These are phyloP conservation scores for Brachypalpus laphriformis DNA, from an alignment of 2,888 invertebrate species.

Conservation along the genomic window DNA sequence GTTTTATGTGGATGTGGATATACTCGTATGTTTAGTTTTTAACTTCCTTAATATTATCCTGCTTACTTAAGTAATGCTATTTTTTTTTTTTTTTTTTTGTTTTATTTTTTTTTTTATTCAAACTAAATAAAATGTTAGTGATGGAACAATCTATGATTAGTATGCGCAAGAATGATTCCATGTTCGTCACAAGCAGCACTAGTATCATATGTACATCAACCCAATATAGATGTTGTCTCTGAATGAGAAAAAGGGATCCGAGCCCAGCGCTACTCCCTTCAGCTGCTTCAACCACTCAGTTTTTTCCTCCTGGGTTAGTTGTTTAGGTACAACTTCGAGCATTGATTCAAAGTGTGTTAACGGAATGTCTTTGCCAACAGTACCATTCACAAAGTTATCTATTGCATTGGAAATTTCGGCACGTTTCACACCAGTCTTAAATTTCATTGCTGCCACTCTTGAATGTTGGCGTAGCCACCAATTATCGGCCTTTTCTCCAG, in stretches of 20 bases:
- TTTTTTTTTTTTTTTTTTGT: too few relatives aligned
- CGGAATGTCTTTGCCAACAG: constrained; percentile 94
- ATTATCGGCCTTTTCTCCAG: constrained; percentile 98
- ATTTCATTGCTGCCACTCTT: constrained; percentile 91
- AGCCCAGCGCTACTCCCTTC: constrained; percentile 92
- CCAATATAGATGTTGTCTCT: constrained; percentile 98
- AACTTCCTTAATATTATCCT: too few relatives aligned
- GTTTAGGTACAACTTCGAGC: constrained; percentile 86
- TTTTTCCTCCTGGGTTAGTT: constrained; percentile 87
- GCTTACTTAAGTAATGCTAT: too few relatives aligned
- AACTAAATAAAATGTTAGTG: constrained; percentile 85
- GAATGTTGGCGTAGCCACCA: constrained; percentile 99
- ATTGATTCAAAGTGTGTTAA: constrained; percentile 88
- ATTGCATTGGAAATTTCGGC: constrained; percentile 97
- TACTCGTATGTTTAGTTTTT: too few relatives aligned
- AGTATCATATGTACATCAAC: constrained; percentile 95
- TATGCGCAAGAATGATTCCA: constrained; percentile 93
- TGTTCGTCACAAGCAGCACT: constrained; percentile 96
- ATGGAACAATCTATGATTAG: constrained; percentile 96
- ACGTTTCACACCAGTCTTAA: constrained; percentile 92
- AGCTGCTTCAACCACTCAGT: constrained; percentile 88
- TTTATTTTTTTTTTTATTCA: background rate
- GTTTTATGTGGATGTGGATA: too few relatives aligned
- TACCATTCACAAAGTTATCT: constrained; percentile 96
- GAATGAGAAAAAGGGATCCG: constrained; percentile 99